These are phyloP conservation scores for Ictalurus furcatus DNA, from an alignment of 2,113 vertebrate genomes.

Conservation along the genomic window DNA sequence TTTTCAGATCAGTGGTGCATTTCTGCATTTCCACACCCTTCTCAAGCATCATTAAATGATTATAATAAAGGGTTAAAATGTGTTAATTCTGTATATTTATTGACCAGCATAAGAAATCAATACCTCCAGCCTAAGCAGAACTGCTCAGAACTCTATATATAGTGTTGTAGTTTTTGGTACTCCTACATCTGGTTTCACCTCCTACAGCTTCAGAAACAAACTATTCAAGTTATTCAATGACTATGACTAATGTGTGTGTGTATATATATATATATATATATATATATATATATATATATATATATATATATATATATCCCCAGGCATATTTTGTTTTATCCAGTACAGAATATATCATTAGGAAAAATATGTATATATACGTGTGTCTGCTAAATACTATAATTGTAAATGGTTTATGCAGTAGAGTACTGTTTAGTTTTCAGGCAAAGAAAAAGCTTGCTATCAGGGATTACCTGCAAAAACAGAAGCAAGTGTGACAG, in stretches of 20 bases:
- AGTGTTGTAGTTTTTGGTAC: slow-evolving; percentile 3
- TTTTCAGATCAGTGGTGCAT: slow-evolving; percentile 2
- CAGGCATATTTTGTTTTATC: not conserved
- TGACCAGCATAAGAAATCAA: not conserved
- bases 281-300: too few relatives aligned
- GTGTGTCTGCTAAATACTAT: not conserved
- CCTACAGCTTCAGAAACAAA: not conserved
- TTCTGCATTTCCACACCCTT: not conserved
- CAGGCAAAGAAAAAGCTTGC: too few relatives aligned
- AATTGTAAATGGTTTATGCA: not conserved
- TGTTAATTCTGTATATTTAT: not conserved
- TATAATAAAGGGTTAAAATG: not conserved
- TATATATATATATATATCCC: not conserved
- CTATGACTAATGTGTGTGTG: not conserved
- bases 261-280: not conserved
- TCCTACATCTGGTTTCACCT: slow-evolving; percentile 29
- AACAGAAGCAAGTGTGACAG: not conserved
- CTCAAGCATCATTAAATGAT: not conserved
- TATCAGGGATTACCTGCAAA: not conserved
- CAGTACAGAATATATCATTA: not conserved
- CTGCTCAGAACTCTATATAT: not conserved
- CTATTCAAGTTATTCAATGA: not conserved
- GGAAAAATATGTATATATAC: not conserved
- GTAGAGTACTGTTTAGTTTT: not conserved
- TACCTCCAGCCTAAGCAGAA: not conserved